These are phyloP conservation scores for Larimichthys polyactis DNA, from an alignment of 2,113 vertebrate species.

Conservation along the genomic window DNA sequence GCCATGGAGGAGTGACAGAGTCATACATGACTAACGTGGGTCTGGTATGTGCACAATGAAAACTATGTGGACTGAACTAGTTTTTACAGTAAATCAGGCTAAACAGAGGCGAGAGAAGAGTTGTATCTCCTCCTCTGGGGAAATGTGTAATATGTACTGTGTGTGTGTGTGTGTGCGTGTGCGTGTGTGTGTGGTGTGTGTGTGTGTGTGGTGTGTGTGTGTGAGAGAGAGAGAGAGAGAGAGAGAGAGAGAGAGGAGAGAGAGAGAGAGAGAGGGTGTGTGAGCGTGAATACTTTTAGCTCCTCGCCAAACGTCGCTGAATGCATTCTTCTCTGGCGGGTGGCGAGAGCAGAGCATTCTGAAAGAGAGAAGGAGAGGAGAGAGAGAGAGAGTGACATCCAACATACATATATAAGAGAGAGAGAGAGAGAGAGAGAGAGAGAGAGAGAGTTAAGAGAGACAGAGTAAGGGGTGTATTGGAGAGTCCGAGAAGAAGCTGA, in stretches of 20 bases:
- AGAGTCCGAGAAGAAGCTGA: constrained; percentile 47
- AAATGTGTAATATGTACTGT: neutral
- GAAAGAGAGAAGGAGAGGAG: neutral
- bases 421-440: neutral
- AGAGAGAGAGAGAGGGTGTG: constrained; percentile 1
- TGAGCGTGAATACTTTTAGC: constrained; percentile 61
- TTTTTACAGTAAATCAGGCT: constrained; percentile 22
- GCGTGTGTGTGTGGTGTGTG: neutral
- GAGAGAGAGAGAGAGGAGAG: constrained; percentile 23
- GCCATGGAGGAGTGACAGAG: neutral
- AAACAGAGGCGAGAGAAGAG: constrained; percentile 13
- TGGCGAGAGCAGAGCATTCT: constrained; percentile 35
- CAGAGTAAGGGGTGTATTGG: neutral
- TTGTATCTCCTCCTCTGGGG: constrained; percentile 20
- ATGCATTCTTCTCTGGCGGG: constrained; percentile 70
- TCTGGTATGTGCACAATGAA: constrained; percentile 11
- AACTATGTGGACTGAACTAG: constrained; percentile 32
- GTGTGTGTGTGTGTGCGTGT: neutral
- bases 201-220: neutral
- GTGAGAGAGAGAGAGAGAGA: constrained; percentile 7
- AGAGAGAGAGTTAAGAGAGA: constrained; percentile 1
- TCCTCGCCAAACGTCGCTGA: constrained; percentile 62
- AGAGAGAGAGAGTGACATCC: neutral
- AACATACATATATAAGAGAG: neutral
- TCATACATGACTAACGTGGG: neutral